Base-by-base conservation (phyloP, 1,140 invertebrate species). In the Habropoda laboriosa region DNA sequence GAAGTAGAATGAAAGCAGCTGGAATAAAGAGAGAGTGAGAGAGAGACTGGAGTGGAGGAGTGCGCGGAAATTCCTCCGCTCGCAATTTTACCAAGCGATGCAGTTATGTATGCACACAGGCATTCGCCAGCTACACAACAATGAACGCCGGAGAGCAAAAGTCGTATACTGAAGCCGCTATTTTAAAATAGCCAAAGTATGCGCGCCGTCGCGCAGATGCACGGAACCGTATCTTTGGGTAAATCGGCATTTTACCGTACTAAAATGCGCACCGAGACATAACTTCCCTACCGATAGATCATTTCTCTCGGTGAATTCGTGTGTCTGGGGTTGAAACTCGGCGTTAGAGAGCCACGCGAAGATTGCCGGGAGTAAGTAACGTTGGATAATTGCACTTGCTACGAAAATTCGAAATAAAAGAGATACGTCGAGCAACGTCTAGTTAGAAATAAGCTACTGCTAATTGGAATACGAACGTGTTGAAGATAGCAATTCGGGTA, bases 41-140 rank as follows among this genome's bases (percentile, higher is more conserved):
- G 45, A 27, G 38, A 18, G 10, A n/a, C 24, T 13, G 49, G 38
- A 18, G 6, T 21, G n/a, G 12, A 16, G 30, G 4, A n/a, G 18
- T n/a, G 13, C 30, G 18, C 24, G 45, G 27, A 79, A 77, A 81
- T 66, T 79, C 21, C 63, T 38, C n/a, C 7, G 57, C 51, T 57
- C 57, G 81, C 63, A 72, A 83, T 79, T 84, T 83, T 47, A 40
- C 77, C 70, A 47, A 38, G 70, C 77, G 68, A 73, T 73, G 70
- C 68, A 64, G 58, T 73, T 79, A 73, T 73, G 60, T 72, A 72
- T 72, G 68, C 70, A 27, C 70, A 64, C 27, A 67, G 64, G 38
- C 63, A 49, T 58, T 21, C 45, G 35, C 21, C 68, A 5, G 45
- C 76, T 35, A 45, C 68, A 10, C 68, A 64, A 73, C 77, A 79